A percentile compares a stretch with the other conserved stretches of the same genome.
Conservation (phyloP, 2,113 vertebrate species). For the Orientallactaga bullata region DNA sequence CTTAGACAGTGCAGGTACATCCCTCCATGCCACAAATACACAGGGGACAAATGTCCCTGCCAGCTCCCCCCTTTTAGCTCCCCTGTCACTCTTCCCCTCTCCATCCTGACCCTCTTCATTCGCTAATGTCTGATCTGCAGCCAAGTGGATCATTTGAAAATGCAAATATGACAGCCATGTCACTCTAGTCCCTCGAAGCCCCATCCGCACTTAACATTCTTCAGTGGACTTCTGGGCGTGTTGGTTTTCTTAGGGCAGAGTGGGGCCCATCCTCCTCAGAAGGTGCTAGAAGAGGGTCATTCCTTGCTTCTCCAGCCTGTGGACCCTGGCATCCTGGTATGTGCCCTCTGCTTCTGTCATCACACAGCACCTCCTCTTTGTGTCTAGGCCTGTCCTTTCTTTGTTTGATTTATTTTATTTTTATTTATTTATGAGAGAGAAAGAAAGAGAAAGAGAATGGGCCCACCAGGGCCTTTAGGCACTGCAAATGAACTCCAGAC, state of each 20-base stretch:
- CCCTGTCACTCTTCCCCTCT: accelerated
- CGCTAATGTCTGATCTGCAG: accelerated
- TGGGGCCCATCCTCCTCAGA: too few relatives aligned
- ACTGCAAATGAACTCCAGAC: too few relatives aligned
- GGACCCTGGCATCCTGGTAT: accelerated
- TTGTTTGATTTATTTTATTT: not conserved
- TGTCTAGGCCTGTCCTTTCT: not conserved
- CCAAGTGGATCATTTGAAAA: not conserved
- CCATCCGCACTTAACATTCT: not conserved
- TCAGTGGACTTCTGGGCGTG: not conserved
- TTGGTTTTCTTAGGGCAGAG: not conserved
- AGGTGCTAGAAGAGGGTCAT: accelerated
- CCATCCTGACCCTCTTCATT: not conserved
- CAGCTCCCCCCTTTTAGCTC: not conserved
- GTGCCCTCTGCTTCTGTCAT: accelerated
- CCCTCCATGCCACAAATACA: not conserved
- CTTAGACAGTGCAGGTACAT: accelerated
- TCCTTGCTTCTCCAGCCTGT: not conserved
- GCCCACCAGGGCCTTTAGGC: too few relatives aligned
- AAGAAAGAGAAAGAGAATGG: too few relatives aligned
- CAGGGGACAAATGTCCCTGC: not conserved
- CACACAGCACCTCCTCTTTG: not conserved
- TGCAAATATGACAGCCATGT: accelerated
- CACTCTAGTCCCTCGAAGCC: not conserved
- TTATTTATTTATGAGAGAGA: too few relatives aligned